Conservation (phyloP, 2,888 invertebrate genomes). For the Tinea semifulvella region DNA sequence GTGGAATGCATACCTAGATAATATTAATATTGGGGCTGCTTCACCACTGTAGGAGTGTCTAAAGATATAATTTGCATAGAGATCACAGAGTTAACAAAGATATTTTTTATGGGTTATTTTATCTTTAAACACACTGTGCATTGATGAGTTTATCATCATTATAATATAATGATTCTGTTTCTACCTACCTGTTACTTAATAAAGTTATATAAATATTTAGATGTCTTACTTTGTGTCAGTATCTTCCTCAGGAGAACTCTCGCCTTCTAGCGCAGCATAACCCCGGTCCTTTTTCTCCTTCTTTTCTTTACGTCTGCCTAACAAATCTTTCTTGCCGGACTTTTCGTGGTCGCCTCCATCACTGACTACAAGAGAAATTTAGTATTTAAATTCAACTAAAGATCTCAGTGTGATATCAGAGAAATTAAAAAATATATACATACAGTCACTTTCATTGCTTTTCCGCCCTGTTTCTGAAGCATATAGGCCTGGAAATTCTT, state of each 20-base stretch:
- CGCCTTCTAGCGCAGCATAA: slow-evolving; percentile 92
- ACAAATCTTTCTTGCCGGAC: slow-evolving; percentile 79
- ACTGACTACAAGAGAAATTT: slow-evolving; percentile 71
- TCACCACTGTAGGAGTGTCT: no score
- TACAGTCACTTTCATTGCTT: slow-evolving; percentile 86
- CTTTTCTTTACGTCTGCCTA: slow-evolving; percentile 84
- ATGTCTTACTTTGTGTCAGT: slow-evolving; percentile 76
- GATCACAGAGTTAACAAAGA: no score
- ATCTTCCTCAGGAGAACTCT: slow-evolving; percentile 92
- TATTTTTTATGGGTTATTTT: no score
- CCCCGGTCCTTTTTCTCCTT: slow-evolving; percentile 88
- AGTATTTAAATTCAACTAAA: not conserved
- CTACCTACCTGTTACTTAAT: no score
- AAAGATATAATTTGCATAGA: no score
- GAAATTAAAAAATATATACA: slow-evolving; percentile 36
- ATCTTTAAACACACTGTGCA: no score
- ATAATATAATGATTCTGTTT: no score
- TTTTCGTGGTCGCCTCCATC: slow-evolving; percentile 84
- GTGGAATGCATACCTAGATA: no score
- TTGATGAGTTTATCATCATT: no score
- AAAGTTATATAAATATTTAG: no score
- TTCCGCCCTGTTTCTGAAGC: slow-evolving; percentile 81
- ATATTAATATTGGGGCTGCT: no score
- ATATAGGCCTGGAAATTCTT: slow-evolving; percentile 89
- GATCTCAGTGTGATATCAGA: not conserved